Base-by-base conservation (phyloP, 2,113 vertebrate genomes). In the Microtus richardsoni region DNA sequence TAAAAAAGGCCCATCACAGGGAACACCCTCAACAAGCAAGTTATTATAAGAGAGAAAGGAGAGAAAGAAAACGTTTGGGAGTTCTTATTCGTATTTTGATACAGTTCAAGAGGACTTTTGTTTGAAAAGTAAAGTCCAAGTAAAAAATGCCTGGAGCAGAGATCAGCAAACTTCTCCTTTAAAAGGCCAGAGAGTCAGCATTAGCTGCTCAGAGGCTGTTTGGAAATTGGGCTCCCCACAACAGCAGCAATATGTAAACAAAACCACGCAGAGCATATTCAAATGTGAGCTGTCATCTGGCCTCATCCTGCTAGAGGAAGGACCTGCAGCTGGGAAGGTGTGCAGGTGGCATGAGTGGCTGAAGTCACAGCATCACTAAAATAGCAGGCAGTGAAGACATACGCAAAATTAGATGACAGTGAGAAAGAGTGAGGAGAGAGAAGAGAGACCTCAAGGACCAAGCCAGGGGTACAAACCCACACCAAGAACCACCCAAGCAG, bases 71-170 rank as follows among this genome's bases (percentile, higher is more conserved):
- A n/a, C 73, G 6, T 19, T 88, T 39, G 28, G 24, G 47, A 88
- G 78, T 75, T 91, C 54, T 80, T 33, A 44, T 30, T 96, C 47
- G 1, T 78, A 82, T 90, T 91, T 91, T 28, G 49, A 66, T 52
- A 68, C 84, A 68, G 91, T 75, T n/a, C 89, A 82, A 73, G 39
- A 80, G 30, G n/a, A 83, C 58, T 87, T 95, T 24, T 73, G 30
- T 73, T 83, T 89, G 82, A 85, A 93, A 96, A 95, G 62, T 77
- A 94, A 96, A 93, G 52, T 77, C 68, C 68, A 68, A 95, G 70
- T 41, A 85, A 93, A 86, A 4, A 54, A 49, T 49, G 79, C 70
- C 41, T 79, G 24, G 33, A 73, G 44, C 12, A 90, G n/a, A 30
- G 54, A 41, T 80, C 93, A 95, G 73, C 52, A 80, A 88, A 68